Evolutionary conservation across 2,113 vertebrate genomes (phyloP).

Genomic region (Pionites leucogaster): DNA sequence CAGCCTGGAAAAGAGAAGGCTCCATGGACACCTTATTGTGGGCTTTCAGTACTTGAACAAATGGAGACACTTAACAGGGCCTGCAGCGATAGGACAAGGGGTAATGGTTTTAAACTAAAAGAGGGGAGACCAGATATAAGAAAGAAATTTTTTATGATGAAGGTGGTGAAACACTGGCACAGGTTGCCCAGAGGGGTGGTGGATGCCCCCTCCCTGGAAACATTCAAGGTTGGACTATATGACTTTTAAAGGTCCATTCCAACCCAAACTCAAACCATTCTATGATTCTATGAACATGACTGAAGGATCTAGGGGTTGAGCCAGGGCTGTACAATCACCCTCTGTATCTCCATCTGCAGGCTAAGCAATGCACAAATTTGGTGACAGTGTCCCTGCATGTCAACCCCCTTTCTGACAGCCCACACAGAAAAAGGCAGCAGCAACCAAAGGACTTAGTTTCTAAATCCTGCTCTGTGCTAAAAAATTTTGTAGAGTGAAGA

Average conservation of each 20-base stretch:
- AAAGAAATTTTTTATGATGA: not conserved
- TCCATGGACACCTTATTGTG: not conserved
- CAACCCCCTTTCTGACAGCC: not conserved
- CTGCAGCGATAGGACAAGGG: rapidly evolving
- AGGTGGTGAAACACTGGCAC: not conserved
- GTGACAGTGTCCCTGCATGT: not conserved
- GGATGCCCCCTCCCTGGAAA: not conserved
- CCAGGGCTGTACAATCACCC: rapidly evolving
- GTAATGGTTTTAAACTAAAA: not conserved
- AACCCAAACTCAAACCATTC: not conserved
- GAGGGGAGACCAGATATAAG: not conserved
- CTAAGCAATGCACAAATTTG: not conserved
- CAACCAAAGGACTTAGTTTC: not conserved
- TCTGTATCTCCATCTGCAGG: not conserved
- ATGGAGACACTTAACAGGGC: not conserved
- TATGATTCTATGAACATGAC: not conserved
- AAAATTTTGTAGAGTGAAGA: not conserved
- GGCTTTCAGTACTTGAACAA: not conserved
- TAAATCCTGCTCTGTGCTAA: not conserved
- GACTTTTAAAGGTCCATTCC: not conserved
- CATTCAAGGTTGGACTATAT: not conserved
- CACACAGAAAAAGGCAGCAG: not conserved
- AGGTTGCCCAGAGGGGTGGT: not conserved
- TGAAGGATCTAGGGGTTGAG: not conserved
- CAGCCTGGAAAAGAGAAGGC: not conserved